Conservation (phyloP, 2,797 vertebrate species). For the Hydrolagus colliei region DNA sequence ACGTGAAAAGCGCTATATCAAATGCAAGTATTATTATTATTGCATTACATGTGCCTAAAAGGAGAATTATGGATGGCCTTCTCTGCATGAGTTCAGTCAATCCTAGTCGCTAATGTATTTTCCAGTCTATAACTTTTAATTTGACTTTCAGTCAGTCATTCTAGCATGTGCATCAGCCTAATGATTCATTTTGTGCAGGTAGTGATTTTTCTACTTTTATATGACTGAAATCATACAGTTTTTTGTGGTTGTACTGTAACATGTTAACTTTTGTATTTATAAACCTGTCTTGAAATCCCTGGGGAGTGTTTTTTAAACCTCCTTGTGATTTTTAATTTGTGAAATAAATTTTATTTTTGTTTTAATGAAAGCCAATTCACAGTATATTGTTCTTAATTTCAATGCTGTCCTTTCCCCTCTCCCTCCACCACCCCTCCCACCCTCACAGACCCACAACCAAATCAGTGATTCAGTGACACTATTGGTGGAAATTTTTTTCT, state of each 20-base stretch:
- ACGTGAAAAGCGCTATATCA: no score
- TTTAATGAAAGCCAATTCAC: neutral
- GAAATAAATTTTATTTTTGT: conserved; percentile 15
- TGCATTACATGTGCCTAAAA: no score
- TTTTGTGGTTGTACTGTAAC: neutral
- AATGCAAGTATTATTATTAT: no score
- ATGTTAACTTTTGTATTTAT: conserved; percentile 3
- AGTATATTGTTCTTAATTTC: no score
- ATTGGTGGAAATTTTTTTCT: no score
- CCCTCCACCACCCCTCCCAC: no score
- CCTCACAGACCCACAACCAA: no score
- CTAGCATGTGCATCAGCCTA: neutral
- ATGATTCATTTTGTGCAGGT: neutral
- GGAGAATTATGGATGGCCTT: neutral
- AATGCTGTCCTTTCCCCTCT: no score
- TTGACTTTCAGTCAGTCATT: neutral
- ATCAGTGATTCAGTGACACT: no score
- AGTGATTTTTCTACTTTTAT: neutral
- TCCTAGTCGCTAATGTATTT: neutral
- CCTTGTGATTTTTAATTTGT: neutral
- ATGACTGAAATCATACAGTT: neutral
- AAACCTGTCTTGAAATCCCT: neutral
- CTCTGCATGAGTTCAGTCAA: neutral
- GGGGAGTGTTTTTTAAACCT: neutral
- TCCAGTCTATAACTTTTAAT: neutral